A percentile compares a stretch with the other conserved stretches of the same genome.
Evolutionary conservation across 2,888 invertebrate genomes (phyloP).

Genomic region (Xestoiulus laeticollis): DNA sequence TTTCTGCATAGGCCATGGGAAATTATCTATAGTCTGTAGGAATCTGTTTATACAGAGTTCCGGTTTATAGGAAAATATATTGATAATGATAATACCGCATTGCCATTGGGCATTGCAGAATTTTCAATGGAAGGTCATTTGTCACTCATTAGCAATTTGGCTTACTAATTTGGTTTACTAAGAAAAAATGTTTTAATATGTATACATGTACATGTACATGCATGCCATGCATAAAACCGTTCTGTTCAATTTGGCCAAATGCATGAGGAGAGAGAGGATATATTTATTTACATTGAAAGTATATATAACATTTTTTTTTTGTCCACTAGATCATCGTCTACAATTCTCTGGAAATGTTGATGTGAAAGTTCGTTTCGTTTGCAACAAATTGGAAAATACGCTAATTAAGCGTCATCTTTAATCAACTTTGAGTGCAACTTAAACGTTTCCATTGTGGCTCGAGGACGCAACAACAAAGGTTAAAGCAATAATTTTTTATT

Average conservation of each 20-base stretch:
- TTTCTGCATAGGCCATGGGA: too few species aligned
- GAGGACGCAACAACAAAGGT: slow-evolving; percentile 19
- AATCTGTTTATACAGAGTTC: too few species aligned
- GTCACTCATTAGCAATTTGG: background rate
- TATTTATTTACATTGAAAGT: too few species aligned
- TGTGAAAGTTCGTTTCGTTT: background rate
- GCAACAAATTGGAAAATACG: background rate
- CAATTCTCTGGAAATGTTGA: background rate
- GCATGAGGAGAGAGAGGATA: too few species aligned
- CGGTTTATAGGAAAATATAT: too few species aligned
- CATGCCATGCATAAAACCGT: too few species aligned
- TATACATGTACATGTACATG: too few species aligned
- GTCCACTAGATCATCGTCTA: background rate
- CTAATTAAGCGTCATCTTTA: background rate
- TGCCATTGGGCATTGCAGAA: background rate
- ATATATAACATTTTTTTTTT: background rate
- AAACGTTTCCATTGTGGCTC: slow-evolving; percentile 12
- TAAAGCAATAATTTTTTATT: slow-evolving; percentile 12
- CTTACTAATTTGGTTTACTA: too few species aligned
- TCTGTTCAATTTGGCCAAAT: too few species aligned
- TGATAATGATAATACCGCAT: background rate
- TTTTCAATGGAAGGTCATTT: background rate
- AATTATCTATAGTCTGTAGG: too few species aligned
- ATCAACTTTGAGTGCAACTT: background rate
- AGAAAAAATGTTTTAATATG: too few species aligned